Evolutionary conservation across 2,888 invertebrate genomes (phyloP).

Genomic region (Macrophya annulata): DNA sequence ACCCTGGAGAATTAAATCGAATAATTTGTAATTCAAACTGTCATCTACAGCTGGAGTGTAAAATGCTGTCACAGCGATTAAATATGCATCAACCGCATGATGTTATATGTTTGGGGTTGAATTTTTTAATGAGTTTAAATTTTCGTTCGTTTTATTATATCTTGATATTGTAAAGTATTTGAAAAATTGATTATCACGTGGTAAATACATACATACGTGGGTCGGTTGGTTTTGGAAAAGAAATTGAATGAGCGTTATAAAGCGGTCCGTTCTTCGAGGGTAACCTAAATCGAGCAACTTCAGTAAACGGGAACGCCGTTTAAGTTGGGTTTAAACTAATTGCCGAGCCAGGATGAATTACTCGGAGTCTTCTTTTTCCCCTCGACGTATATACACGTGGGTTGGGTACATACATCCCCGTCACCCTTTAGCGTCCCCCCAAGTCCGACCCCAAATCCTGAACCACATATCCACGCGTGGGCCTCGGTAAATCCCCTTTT

Average conservation of each 20-base stretch:
- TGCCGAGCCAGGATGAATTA: conserved; percentile 56
- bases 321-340: conserved; percentile 56
- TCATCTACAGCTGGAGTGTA: conserved; percentile 74
- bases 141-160: background rate
- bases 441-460: conserved; percentile 27
- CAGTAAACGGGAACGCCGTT: conserved; percentile 49
- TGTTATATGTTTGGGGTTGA: background rate
- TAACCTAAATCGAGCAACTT: conserved; percentile 5
- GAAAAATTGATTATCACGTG: background rate
- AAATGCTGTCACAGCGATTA: background rate
- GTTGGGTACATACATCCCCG: conserved; percentile 51
- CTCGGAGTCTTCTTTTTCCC: conserved; percentile 52
- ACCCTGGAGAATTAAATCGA: conserved; percentile 58
- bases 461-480: conserved; percentile 46
- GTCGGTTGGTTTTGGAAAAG: background rate
- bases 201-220: too few species aligned
- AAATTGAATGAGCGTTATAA: background rate
- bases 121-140: background rate
- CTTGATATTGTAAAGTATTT: background rate
- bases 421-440: conserved; percentile 39
- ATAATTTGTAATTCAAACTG: conserved; percentile 78
- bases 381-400: conserved; percentile 20
- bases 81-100: background rate
- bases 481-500: conserved; percentile 60
- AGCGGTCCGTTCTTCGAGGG: background rate